Evolutionary conservation across 1,140 invertebrate species (phyloP), one percentile per base, ranked within the genome.

Genomic region (Neuroterus valhalla): DNA sequence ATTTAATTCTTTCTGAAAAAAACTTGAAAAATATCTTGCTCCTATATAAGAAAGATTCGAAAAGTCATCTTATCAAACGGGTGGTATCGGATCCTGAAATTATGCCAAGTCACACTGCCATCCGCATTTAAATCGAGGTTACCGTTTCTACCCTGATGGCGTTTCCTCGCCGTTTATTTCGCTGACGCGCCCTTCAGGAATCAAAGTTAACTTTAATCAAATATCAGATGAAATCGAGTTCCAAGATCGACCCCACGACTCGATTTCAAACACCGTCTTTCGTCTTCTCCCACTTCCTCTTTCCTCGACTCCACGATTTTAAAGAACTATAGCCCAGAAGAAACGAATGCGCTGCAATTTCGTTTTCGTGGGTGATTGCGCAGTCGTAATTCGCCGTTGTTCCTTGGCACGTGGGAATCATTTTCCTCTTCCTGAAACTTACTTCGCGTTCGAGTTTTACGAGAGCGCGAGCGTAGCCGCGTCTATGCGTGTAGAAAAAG

Each of bases 161-260:
- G 55, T 62, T 62, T 62, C 55, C 55, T 31, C 23, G 55, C 55
- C 55, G 55, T 38, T 62, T 62, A 62, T 62, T 62, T 62, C 31
- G 55, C 55, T 14, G 55, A 62, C 55, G 55, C 55, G 26, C 55
- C 55, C 55, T 26, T 62, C 55, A 62, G 69, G 72, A 76, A 80
- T 77, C 75, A 74, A 82, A 84, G 84, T 85, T 78, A 81, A 83
- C 74, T 84, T 85, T 87, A 87, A 87, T 87, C 83, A 87, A 84
- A 85, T 84, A 84, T 81, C 81, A 84, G 83, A 84, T 80, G 76
- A 74, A 82, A 74, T 74, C 68, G 75, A 79, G 72, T 78, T 72
- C 79, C 14, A 11, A 11, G 23, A 26, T 31, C 11, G 23, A 15
- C 55, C 52, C 21, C 11, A 38, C 17, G 6, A 11, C 48, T 50